Evolutionary conservation across 2,888 invertebrate species (phyloP), one percentile per base, ranked within the genome.

Genomic region (Chamaedrilus cognettii): DNA sequence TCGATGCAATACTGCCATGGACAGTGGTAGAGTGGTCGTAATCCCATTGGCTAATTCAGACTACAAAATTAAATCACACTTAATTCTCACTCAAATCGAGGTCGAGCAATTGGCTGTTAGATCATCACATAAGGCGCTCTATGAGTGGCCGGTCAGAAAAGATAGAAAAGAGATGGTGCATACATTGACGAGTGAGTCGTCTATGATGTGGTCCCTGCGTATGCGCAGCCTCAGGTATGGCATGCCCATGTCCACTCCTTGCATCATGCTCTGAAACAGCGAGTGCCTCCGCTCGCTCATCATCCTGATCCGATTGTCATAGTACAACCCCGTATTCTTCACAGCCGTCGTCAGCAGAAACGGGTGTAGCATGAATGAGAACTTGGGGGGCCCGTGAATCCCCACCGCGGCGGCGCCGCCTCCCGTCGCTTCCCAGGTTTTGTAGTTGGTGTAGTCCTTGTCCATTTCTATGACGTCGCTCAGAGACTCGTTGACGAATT

Each of bases 401-500:
- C n/a, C n/a, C n/a, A n/a, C n/a, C n/a, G n/a, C n/a, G n/a, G n/a
- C n/a, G n/a, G n/a, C n/a, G n/a, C n/a, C n/a, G n/a, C n/a, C n/a
- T n/a, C n/a, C n/a, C n/a, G n/a, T n/a, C n/a, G n/a, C n/a, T n/a
- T n/a, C n/a, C n/a, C n/a, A n/a, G n/a, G n/a, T n/a, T n/a, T n/a
- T n/a, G n/a, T 91, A 96, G 82, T 92, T 91, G 60, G 93, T 90
- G 85, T 94, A 95, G 85, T 96, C 96, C 80, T 91, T 89, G 83
- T 95, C 94, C 91, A 96, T 94, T 86, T 94, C 94, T 71, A 96
- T 90, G 66, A 90, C 89, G 83, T 96, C 95, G 85, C 94, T 94
- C 60, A 96, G 87, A 0, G 92, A 91, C 83, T 96, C 96, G 83
- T 96, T 96, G 85, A 96, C 94, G 86, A 96, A 96, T 78, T 96